Base-by-base conservation (phyloP, 23 tunicate genomes). In the Ciona savignyi region DNA sequence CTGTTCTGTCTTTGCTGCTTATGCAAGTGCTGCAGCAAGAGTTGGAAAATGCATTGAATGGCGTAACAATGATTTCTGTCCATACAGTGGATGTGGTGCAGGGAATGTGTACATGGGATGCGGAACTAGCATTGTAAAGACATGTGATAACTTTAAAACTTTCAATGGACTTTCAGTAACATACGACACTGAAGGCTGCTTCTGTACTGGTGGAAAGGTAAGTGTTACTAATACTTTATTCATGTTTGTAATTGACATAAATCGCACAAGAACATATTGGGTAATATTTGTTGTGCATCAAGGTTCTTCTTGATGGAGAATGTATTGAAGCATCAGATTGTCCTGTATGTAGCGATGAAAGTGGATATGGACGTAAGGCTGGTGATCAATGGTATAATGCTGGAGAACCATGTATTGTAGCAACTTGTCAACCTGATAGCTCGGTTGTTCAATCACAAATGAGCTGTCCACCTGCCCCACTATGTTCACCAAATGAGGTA, bases 111-210 rank as follows among this genome's bases (percentile, higher is more conserved):
- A 78, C 74, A 34, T 27, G 23, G 86, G 86, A 27, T 94, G 99
- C 74, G 99, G 95, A 78, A 83, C 95, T 34, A 74, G 68, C 48
- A 71, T 83, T 33, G 35, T 51, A 23, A 86, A 75, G 62, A 87
- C 95, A 30, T 94, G 99, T 88, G 95, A 88, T 60, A 94, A 94
- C 84, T 94, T 68, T 80, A 86, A 86, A 66, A 78, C 78, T 20
- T 94, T 82, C 81, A 72, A 71, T 25, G 74, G 79, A 60, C 33
- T 88, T n/a, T 29, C 48, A 3, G 75, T 83, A 20, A 15, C 48
- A 24, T 70, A 31, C 66, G 83, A 65, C 65, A 69, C 72, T 3
- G 99, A 94, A 79, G 99, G 99, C 68, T 94, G 90, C 79, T 87
- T 82, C 90, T 94, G 99, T 68, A 20, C 82, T 62, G 83, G 31